A percentile compares a stretch with the other conserved stretches of the same genome.
Evolutionary conservation across 2,888 invertebrate species (phyloP).

Genomic region (Acrobasis repandana): DNA sequence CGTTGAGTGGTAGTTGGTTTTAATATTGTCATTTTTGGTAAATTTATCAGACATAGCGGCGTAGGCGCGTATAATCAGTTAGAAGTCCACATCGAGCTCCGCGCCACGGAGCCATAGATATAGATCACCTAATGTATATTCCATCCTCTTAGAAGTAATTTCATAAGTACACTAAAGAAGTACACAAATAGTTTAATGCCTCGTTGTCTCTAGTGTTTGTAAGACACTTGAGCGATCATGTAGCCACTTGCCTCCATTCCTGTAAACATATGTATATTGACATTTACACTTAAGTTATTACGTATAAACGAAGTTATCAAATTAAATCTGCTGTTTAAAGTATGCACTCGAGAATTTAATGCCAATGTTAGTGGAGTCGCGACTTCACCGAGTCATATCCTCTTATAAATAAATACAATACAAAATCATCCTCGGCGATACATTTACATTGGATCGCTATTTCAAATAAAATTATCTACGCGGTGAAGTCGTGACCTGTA

Average conservation of each 20-base stretch:
- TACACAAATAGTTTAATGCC: slow-evolving; percentile 71
- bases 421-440: slow-evolving; percentile 5
- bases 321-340: slow-evolving; percentile 55
- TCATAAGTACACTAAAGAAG: slow-evolving; percentile 74
- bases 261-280: slow-evolving; percentile 71
- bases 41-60: slow-evolving; percentile 57
- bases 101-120: slow-evolving; percentile 53
- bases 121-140: slow-evolving; percentile 82
- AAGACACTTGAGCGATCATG: slow-evolving; percentile 63
- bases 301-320: slow-evolving; percentile 47
- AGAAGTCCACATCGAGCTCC: slow-evolving; percentile 57
- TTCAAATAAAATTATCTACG: slow-evolving; percentile 12
- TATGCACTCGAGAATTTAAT: slow-evolving; percentile 67
- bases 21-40: slow-evolving; percentile 47
- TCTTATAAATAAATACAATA: neutral
- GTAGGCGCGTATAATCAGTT: slow-evolving; percentile 60
- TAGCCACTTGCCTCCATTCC: slow-evolving; percentile 72
- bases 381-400: slow-evolving; percentile 29
- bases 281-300: slow-evolving; percentile 61
- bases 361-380: slow-evolving; percentile 51
- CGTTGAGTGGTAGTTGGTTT: slow-evolving; percentile 45
- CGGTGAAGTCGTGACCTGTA: slow-evolving; percentile 46
- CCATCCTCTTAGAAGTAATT: slow-evolving; percentile 78
- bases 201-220: slow-evolving; percentile 71
- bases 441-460: slow-evolving; percentile 7